phyloP scores from a whole-genome alignment of 2,888 invertebrate species.

The Amphipyra berbera region DNA sequence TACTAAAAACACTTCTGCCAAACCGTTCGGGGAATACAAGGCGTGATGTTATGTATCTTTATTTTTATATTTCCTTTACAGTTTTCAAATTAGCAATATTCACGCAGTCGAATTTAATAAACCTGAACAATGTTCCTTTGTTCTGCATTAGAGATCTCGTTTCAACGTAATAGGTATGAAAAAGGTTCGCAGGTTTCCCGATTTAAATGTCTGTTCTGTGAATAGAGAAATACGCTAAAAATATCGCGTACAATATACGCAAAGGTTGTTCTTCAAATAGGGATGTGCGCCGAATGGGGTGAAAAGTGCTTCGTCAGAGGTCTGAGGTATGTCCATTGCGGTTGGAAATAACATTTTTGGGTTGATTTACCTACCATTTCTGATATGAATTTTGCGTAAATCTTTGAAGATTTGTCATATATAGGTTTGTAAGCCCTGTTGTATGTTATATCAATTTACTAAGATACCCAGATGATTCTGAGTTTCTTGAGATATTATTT shows the following conservation, averaged over 20 bases:
- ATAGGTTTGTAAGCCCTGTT: too few relatives aligned
- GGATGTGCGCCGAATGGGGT: constrained; percentile 38
- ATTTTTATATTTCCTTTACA: too few relatives aligned
- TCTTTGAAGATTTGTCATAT: constrained; percentile 1
- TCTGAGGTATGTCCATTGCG: constrained; percentile 18
- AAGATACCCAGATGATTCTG: too few relatives aligned
- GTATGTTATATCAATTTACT: too few relatives aligned
- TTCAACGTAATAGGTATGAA: neutral
- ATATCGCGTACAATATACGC: constrained; percentile 27
- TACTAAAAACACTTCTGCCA: too few relatives aligned
- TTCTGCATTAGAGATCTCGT: neutral
- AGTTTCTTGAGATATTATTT: too few relatives aligned
- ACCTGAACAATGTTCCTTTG: neutral
- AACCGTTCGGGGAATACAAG: too few relatives aligned
- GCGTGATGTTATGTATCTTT: too few relatives aligned
- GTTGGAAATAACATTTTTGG: constrained; percentile 21
- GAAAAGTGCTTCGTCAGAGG: constrained; percentile 54
- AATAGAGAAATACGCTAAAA: constrained; percentile 18
- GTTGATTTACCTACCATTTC: constrained; percentile 30
- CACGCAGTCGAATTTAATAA: neutral
- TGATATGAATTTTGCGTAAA: constrained; percentile 20
- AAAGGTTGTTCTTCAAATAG: constrained; percentile 24
- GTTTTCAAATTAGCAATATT: neutral
- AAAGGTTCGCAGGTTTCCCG: neutral
- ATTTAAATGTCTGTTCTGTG: constrained; percentile 8